Evolutionary conservation across 2,797 vertebrate species (phyloP), one percentile per base, ranked within the genome.

Genomic region (Alcedo quadribrachys): DNA sequence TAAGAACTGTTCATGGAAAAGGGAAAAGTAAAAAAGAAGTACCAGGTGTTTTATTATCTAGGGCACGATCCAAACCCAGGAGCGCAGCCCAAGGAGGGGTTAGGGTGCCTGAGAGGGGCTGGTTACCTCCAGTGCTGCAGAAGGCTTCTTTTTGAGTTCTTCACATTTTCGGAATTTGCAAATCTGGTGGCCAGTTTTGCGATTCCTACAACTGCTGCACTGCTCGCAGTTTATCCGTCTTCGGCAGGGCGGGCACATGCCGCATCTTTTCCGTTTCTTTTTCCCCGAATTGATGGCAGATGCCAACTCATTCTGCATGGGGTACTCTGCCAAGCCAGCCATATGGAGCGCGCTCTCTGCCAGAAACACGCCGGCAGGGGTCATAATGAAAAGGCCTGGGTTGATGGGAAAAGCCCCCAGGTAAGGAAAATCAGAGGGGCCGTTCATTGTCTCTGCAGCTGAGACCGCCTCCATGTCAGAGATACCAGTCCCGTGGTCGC

Each of bases 111-210:
- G 97, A 97, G 96, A 96, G 97, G 97, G 97, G 93, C 97, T 62
- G 94, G 98, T 99, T 99, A 99, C 99, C 99, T 99, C 99, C 98
- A 99, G 98, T 97, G 99, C 99, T 98, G 99, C 98, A 86, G 99
- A 98, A 77, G 99, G 99, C 98, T 99, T 99, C 98, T 99, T 99
- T 98, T 99, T 99, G 98, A 99, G 98, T 98, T 99, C 99, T 98
- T 99, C 99, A 89, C 99, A 99, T 98, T 99, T 99, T 98, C 99
- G 99, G 98, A 99, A 99, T 98, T 99, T 99, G 98, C 99, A 99
- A 98, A 99, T 99, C 98, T 99, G 99, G 97, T 99, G 99, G 98
- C 99, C 99, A 96, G 99, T 99, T 98, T 99, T 99, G 98, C 99
- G 99, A 97, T 99, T 99, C 98, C 99, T 99, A 98, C 99, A 99